Conservation (phyloP, 2,797 vertebrate genomes). For the Labeo calbasu region DNA sequence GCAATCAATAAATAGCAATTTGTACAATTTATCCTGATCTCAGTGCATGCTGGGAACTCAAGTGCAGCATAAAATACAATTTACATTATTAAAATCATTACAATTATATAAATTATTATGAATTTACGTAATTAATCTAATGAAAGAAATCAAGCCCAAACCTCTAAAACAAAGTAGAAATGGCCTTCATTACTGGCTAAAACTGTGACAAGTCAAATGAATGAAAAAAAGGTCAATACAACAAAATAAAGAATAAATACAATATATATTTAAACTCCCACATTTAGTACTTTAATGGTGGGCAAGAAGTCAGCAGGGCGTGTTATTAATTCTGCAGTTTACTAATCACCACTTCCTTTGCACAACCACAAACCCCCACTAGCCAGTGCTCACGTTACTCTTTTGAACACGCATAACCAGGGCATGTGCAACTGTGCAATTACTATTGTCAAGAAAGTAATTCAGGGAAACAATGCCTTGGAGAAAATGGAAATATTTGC, state of each 20-base stretch:
- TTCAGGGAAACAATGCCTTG: not conserved
- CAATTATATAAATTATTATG: not conserved
- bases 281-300: not conserved
- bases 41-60: not conserved
- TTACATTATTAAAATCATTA: not conserved
- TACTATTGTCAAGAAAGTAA: not conserved
- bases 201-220: not conserved
- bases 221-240: not conserved
- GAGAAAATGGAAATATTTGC: not conserved
- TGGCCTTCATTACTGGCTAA: not conserved
- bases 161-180: not conserved
- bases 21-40: not conserved
- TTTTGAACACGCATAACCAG: not conserved
- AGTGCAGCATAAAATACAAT: not conserved
- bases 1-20: not conserved
- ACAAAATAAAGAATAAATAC: not conserved
- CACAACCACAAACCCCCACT: constrained; percentile 24
- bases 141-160: not conserved
- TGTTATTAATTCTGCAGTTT: not conserved
- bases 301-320: not conserved
- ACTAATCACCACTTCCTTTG: constrained; percentile 21
- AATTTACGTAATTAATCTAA: not conserved
- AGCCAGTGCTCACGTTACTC: not conserved
- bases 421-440: constrained; percentile 11
- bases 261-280: not conserved